These are phyloP conservation scores for Amphipyra berbera DNA, from an alignment of 2,888 invertebrate genomes.

Conservation along the genomic window DNA sequence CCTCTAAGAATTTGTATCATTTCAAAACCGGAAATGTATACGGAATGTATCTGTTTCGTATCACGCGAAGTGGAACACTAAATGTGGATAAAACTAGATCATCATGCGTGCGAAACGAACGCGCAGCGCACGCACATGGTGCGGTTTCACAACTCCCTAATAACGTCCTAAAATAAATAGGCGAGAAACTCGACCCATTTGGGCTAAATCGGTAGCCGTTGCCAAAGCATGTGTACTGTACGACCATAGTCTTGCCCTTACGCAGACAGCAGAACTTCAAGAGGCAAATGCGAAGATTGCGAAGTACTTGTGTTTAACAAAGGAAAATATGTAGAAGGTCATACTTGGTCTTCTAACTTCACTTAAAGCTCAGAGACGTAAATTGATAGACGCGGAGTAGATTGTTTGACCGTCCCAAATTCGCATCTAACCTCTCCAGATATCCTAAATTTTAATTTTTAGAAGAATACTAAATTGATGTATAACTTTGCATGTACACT, in stretches of 20 bases:
- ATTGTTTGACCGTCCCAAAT: slow-evolving; percentile 12
- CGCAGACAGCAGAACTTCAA: slow-evolving; percentile 14
- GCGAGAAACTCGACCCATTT: slow-evolving; percentile 61
- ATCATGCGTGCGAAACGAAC: slow-evolving; percentile 61
- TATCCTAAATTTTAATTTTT: no score
- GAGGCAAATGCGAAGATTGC: slow-evolving; percentile 20
- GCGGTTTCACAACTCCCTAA: slow-evolving; percentile 70
- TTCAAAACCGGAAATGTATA: slow-evolving; percentile 40
- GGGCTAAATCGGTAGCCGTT: slow-evolving; percentile 55
- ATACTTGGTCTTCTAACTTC: not conserved
- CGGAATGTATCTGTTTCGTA: slow-evolving; percentile 55
- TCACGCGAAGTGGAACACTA: slow-evolving; percentile 60
- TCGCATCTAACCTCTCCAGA: not conserved
- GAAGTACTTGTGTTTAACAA: not conserved
- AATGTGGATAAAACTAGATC: slow-evolving; percentile 64
- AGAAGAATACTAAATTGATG: no score
- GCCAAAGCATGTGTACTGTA: slow-evolving; percentile 34
- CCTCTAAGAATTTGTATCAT: slow-evolving; percentile 13
- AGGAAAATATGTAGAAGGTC: not conserved
- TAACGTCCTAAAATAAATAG: slow-evolving; percentile 70
- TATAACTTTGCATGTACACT: no score
- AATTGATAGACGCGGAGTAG: slow-evolving; percentile 12
- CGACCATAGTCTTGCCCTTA: slow-evolving; percentile 24
- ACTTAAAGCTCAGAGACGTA: slow-evolving; percentile 10
- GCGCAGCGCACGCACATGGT: slow-evolving; percentile 57